phyloP scores from a whole-genome alignment of 2,888 invertebrate genomes.

The Drosophila algonquin region DNA sequence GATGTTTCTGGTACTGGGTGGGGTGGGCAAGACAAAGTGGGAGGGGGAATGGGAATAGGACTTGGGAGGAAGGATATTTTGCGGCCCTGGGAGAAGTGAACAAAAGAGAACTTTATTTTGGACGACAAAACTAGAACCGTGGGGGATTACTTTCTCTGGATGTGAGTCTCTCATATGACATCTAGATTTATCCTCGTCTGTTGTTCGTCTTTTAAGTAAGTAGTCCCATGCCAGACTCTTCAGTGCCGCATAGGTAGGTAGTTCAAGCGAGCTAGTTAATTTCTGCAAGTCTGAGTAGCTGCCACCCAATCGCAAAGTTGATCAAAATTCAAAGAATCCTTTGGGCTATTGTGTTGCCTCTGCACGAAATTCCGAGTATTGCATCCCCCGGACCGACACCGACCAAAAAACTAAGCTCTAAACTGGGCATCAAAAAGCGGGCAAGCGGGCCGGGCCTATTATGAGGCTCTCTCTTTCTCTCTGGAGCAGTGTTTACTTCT shows the following conservation, averaged over 20 bases:
- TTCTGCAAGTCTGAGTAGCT: slow-evolving; percentile 23
- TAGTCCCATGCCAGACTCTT: too few species aligned
- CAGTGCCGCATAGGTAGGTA: background rate
- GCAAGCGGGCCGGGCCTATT: slow-evolving; percentile 59
- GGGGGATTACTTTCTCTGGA: background rate
- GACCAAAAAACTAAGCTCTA: slow-evolving; percentile 24
- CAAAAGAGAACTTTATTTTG: too few species aligned
- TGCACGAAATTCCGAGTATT: slow-evolving; percentile 72
- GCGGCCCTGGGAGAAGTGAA: background rate
- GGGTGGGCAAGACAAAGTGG: background rate
- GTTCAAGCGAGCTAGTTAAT: slow-evolving; percentile 46
- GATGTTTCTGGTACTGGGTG: background rate
- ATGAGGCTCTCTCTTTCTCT: slow-evolving; percentile 60
- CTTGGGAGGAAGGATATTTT: background rate
- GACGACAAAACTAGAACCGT: background rate
- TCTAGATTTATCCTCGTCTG: background rate
- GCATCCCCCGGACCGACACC: slow-evolving; percentile 46
- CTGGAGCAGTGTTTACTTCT: slow-evolving; percentile 37
- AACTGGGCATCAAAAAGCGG: slow-evolving; percentile 42
- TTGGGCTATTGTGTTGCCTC: slow-evolving; percentile 71
- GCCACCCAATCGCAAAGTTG: slow-evolving; percentile 59
- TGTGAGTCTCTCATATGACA: background rate
- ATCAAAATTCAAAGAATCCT: slow-evolving; percentile 77
- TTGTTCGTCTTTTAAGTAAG: background rate
- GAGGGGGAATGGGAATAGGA: background rate